Conservation (phyloP, 2,888 invertebrate genomes). For the Diarsia dahlii region DNA sequence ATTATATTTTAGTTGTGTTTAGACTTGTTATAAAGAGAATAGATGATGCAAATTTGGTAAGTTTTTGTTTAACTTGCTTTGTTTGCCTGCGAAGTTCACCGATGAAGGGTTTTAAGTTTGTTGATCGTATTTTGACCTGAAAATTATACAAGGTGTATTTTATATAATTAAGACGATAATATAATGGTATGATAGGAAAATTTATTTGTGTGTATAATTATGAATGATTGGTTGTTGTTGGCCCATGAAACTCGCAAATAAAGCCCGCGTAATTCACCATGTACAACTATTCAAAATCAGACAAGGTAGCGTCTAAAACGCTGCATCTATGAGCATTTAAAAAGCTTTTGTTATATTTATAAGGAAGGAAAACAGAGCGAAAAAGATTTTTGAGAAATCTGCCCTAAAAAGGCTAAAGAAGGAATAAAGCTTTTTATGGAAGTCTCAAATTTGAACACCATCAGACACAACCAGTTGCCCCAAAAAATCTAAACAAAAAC, state of each 20-base stretch:
- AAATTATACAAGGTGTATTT: not conserved
- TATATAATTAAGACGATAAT: too few species aligned
- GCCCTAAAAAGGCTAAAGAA: not conserved
- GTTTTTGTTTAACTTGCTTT: constrained; percentile 6
- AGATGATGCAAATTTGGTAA: constrained; percentile 7
- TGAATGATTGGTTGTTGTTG: too few species aligned
- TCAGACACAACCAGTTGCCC: not conserved
- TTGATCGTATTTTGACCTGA: not conserved
- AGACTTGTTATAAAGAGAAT: not conserved
- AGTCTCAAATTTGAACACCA: not conserved
- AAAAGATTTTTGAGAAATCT: not conserved
- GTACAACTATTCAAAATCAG: too few species aligned
- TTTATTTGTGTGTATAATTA: too few species aligned
- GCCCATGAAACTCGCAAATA: too few species aligned
- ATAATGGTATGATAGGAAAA: too few species aligned
- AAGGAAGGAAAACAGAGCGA: too few species aligned
- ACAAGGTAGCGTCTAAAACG: too few species aligned
- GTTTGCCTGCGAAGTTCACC: not conserved
- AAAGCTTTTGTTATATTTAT: too few species aligned
- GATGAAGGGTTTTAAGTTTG: not conserved
- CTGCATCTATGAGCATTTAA: too few species aligned
- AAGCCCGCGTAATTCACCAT: too few species aligned
- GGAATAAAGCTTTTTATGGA: not conserved
- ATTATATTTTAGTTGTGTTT: constrained; percentile 16
- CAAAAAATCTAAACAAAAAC: not conserved